Evolutionary conservation across 2,888 invertebrate species (phyloP).

Genomic region (Corbicula japonica): DNA sequence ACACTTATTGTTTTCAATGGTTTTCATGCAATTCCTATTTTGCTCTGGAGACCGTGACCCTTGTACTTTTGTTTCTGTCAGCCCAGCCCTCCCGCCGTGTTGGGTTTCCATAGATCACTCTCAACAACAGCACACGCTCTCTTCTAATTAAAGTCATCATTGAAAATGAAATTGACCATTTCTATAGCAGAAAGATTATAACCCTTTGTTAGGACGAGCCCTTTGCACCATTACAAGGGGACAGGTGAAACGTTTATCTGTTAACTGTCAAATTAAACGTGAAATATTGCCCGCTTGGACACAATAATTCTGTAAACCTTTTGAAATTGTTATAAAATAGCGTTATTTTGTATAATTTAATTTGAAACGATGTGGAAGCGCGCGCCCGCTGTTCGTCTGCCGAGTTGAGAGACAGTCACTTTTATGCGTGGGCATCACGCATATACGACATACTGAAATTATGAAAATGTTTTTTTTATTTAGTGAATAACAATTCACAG

Average conservation of each 20-base stretch:
- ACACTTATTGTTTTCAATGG: too few species aligned
- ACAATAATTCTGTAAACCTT: conserved; percentile 2
- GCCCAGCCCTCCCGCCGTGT: conserved; percentile 16
- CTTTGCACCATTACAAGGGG: conserved; percentile 29
- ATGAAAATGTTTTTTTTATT: conserved; percentile 9
- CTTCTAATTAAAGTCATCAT: conserved; percentile 21
- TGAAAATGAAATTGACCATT: conserved; percentile 40
- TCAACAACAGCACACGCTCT: neutral
- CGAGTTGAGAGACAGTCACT: neutral
- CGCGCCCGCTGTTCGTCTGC: conserved; percentile 34
- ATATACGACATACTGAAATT: conserved; percentile 5
- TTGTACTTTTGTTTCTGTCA: too few species aligned
- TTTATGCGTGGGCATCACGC: conserved; percentile 1
- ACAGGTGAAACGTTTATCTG: conserved; percentile 44
- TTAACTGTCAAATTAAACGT: conserved; percentile 43
- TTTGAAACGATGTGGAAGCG: conserved; percentile 32
- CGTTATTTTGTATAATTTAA: conserved; percentile 52
- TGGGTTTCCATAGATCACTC: conserved; percentile 1
- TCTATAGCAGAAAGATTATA: neutral
- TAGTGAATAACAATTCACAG: conserved; percentile 11
- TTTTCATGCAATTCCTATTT: too few species aligned
- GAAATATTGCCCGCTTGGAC: conserved; percentile 34
- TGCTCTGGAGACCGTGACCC: too few species aligned
- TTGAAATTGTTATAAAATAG: conserved; percentile 50
- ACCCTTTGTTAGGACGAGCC: conserved; percentile 23